Evolutionary conservation across 2,113 vertebrate genomes (phyloP).

Genomic region (Syngnathus floridae): DNA sequence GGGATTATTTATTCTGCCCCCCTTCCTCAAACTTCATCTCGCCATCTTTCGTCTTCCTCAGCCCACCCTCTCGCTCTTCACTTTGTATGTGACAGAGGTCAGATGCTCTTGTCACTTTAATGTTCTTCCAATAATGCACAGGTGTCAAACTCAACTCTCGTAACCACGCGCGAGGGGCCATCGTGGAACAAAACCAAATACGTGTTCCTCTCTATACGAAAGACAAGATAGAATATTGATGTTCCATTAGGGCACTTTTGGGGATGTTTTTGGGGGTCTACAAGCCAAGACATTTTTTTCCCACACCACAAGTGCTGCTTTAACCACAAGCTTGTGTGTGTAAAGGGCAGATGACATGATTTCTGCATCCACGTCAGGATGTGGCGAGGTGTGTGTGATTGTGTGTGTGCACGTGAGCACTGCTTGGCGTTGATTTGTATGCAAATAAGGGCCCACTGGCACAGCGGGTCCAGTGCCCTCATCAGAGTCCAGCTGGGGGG

Average conservation of each 20-base stretch:
- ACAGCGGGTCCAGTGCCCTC: constrained; percentile 52
- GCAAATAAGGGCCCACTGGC: constrained; percentile 63
- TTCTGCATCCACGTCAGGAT: background rate
- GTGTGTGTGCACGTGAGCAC: constrained; percentile 4
- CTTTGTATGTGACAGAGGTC: constrained; percentile 1
- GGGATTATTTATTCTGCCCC: constrained; percentile 63
- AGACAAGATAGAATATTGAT: background rate
- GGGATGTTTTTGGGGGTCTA: too few species aligned
- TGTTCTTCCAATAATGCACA: constrained; percentile 27
- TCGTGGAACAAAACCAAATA: too few species aligned
- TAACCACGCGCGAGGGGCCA: too few species aligned
- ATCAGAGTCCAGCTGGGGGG: constrained; percentile 58
- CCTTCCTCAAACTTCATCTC: constrained; percentile 33
- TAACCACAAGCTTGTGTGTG: background rate
- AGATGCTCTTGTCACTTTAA: constrained; percentile 55
- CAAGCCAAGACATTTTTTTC: background rate
- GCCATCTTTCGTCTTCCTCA: constrained; percentile 26
- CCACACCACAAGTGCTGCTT: background rate
- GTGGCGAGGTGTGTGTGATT: constrained; percentile 9
- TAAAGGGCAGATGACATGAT: constrained; percentile 3
- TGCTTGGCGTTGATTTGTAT: constrained; percentile 63
- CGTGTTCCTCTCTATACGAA: background rate
- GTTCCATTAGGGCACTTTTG: background rate
- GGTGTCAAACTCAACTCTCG: too few species aligned
- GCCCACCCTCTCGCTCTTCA: background rate